Conservation (phyloP, 2,797 vertebrate genomes). For the Ctenopoma kingsleyae region DNA sequence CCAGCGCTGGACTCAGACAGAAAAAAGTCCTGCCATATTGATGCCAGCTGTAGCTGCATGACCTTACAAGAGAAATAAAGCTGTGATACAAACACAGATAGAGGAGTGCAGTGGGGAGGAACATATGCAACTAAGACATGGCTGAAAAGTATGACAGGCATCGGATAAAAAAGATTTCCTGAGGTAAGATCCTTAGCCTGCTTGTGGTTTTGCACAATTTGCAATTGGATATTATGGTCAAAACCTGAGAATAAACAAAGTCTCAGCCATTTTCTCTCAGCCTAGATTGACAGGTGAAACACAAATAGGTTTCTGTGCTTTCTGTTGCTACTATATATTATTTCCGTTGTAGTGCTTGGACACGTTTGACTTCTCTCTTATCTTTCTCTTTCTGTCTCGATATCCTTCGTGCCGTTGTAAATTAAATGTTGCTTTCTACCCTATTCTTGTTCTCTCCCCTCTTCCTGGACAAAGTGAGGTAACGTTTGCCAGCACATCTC, state of each 20-base stretch:
- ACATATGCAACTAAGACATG: constrained; percentile 62
- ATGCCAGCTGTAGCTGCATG: constrained; percentile 84
- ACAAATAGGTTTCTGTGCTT: background rate
- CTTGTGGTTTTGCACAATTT: constrained; percentile 80
- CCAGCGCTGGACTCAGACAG: constrained; percentile 78
- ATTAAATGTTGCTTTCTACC: constrained; percentile 55
- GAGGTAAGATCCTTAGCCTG: constrained; percentile 64
- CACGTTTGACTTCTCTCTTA: constrained; percentile 32
- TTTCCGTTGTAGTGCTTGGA: constrained; percentile 6
- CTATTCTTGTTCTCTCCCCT: constrained; percentile 37
- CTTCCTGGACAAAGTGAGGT: constrained; percentile 64
- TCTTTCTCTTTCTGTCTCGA: constrained; percentile 20
- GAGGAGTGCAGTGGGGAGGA: constrained; percentile 46
- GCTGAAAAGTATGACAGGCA: constrained; percentile 67
- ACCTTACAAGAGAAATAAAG: constrained; percentile 80
- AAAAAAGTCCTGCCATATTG: constrained; percentile 77
- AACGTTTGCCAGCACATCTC: constrained; percentile 76
- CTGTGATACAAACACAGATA: constrained; percentile 78
- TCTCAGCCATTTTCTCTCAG: constrained; percentile 51
- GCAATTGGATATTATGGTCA: constrained; percentile 68
- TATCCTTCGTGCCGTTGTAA: constrained; percentile 63
- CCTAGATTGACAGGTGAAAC: constrained; percentile 47
- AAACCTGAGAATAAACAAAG: constrained; percentile 66
- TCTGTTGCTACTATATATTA: constrained; percentile 4
- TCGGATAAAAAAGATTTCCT: constrained; percentile 57